These are phyloP conservation scores for Rousettus madagascariensis DNA, from an alignment of 2,797 vertebrate species.

Conservation along the genomic window DNA sequence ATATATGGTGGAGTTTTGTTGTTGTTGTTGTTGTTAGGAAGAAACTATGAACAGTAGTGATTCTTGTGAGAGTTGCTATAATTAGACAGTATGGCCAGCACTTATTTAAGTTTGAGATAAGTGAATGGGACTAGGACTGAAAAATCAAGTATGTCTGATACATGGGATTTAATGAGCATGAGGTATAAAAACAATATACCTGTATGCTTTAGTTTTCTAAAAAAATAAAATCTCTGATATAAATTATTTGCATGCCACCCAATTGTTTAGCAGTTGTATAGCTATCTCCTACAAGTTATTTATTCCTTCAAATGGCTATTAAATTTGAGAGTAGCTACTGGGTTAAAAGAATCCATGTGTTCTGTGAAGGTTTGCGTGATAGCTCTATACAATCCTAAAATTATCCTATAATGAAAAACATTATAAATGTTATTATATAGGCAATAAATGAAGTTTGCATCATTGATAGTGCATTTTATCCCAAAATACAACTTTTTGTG, in stretches of 20 bases:
- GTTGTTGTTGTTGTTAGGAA: not conserved
- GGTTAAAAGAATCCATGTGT: not conserved
- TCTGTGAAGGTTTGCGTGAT: not conserved
- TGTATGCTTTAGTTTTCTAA: not conserved
- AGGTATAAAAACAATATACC: not conserved
- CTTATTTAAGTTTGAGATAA: not conserved
- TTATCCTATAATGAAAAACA: not conserved
- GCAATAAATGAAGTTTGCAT: not conserved
- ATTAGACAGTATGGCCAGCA: not conserved
- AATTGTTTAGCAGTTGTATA: not conserved
- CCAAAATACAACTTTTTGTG: conserved; percentile 6
- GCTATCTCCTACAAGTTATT: not conserved
- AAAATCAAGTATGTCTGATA: not conserved
- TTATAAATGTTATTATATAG: conserved; percentile 1
- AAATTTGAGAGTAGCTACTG: not conserved
- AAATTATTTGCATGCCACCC: not conserved
- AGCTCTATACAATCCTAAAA: not conserved
- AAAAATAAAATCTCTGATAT: not conserved
- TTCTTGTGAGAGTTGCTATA: conserved; percentile 3
- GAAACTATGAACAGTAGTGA: not conserved
- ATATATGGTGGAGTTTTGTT: not conserved
- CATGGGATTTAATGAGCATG: not conserved
- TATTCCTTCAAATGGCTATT: not conserved
- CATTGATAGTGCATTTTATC: not conserved
- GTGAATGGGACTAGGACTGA: not conserved